These are phyloP conservation scores for Sebastiscus albofasciatus DNA, from an alignment of 2,797 vertebrate species.

Conservation along the genomic window DNA sequence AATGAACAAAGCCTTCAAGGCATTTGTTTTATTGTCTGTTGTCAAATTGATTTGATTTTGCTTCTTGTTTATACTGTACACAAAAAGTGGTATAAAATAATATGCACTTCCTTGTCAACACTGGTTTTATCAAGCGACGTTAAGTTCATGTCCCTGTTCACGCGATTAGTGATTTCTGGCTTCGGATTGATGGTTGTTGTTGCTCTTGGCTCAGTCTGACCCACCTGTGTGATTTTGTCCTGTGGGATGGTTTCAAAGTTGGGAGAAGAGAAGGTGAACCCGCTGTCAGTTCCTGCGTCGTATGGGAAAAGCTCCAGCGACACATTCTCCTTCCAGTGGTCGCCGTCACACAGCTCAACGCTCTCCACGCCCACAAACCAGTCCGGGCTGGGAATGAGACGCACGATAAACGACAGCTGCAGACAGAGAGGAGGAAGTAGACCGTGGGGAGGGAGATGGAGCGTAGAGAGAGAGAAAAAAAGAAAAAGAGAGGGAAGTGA, in stretches of 20 bases:
- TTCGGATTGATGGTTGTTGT: neutral
- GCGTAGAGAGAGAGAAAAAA: neutral
- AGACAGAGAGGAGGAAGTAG: slow-evolving; percentile 39
- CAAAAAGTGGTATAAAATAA: neutral
- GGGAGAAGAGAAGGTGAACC: slow-evolving; percentile 98
- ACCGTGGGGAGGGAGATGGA: neutral
- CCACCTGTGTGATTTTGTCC: slow-evolving; percentile 91
- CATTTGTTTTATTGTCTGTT: neutral
- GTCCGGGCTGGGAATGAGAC: slow-evolving; percentile 94
- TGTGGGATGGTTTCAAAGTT: slow-evolving; percentile 98
- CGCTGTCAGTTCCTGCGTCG: slow-evolving; percentile 96
- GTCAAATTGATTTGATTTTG: neutral
- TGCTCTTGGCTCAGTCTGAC: neutral
- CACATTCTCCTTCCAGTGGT: slow-evolving; percentile 88
- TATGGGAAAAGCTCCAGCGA: slow-evolving; percentile 90
- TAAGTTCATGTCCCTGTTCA: neutral
- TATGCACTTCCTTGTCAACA: neutral
- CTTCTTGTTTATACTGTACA: neutral
- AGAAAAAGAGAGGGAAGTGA: neutral
- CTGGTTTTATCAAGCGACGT: neutral
- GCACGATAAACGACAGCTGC: slow-evolving; percentile 93
- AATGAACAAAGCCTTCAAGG: neutral
- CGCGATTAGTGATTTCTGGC: neutral
- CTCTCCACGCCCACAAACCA: slow-evolving; percentile 97
- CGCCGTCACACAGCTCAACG: slow-evolving; percentile 89